Conservation (phyloP, 2,797 vertebrate species). For the Peromyscus eremicus region DNA sequence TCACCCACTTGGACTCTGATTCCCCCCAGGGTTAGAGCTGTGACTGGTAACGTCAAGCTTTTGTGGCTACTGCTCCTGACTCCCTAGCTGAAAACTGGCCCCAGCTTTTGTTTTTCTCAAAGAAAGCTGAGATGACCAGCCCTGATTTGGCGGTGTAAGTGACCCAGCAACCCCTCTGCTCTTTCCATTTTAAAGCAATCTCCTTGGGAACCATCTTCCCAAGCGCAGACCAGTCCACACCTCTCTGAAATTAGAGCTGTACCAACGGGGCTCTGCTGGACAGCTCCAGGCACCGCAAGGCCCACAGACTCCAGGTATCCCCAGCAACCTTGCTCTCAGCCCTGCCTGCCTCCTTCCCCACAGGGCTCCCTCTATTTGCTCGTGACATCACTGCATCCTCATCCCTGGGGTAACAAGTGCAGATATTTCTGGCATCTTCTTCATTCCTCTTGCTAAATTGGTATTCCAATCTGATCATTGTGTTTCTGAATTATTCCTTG, state of each 20-base stretch:
- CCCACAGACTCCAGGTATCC: accelerated
- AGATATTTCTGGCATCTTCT: constrained; percentile 3
- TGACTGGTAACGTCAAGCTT: neutral
- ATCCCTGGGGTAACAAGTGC: neutral
- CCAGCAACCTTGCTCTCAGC: neutral
- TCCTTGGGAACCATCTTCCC: neutral
- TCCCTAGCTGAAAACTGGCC: neutral
- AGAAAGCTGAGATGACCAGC: neutral
- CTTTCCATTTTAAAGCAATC: neutral
- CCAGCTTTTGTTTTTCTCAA: neutral
- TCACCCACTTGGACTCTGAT: neutral
- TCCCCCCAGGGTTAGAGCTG: neutral
- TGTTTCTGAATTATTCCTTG: constrained; percentile 47
- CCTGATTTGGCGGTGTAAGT: neutral
- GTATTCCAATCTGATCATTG: constrained; percentile 1
- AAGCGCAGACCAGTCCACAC: neutral
- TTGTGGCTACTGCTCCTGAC: neutral
- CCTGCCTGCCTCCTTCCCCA: neutral
- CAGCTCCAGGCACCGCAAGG: neutral
- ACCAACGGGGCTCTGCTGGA: neutral
- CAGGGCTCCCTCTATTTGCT: neutral
- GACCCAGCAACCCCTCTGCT: neutral
- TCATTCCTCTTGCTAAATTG: neutral
- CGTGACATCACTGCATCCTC: neutral
- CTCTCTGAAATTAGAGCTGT: neutral